Conservation (phyloP, 2,888 invertebrate genomes). For the Steinernema scapterisci region DNA sequence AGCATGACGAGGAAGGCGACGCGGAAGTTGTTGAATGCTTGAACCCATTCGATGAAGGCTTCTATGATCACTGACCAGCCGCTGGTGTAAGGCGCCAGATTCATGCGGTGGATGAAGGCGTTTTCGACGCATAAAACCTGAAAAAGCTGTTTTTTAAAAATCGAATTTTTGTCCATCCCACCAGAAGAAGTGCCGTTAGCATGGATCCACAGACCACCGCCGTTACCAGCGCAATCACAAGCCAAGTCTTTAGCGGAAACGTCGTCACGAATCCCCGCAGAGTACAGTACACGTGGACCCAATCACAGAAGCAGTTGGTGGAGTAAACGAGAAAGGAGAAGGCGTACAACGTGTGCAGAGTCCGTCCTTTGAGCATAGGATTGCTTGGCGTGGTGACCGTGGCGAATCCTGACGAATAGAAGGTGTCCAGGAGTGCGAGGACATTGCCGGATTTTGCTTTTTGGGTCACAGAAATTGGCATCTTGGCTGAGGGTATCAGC, state of each 20-base stretch:
- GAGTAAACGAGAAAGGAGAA: conserved; percentile 65
- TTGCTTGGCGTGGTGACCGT: conserved; percentile 54
- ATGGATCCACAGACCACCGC: conserved; percentile 57
- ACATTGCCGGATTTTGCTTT: conserved; percentile 52
- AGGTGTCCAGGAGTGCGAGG: conserved; percentile 60
- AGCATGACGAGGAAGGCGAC: conserved; percentile 65
- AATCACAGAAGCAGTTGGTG: conserved; percentile 58
- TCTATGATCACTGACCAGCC: conserved; percentile 64
- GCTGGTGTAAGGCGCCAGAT: conserved; percentile 63
- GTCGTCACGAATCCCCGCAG: conserved; percentile 62
- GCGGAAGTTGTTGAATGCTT: conserved; percentile 67
- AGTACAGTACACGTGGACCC: conserved; percentile 64
- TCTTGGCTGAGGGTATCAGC: background rate
- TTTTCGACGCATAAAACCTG: conserved; percentile 67
- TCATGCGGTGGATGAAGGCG: conserved; percentile 65
- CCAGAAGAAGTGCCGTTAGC: conserved; percentile 62
- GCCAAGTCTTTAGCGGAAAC: conserved; percentile 62
- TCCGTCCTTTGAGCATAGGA: conserved; percentile 47
- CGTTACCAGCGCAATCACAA: conserved; percentile 51
- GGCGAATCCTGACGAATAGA: conserved; percentile 65
- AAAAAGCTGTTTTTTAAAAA: background rate
- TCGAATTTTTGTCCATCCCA: conserved; percentile 24
- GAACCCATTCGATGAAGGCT: conserved; percentile 64
- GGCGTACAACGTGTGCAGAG: conserved; percentile 66
- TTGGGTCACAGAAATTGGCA: conserved; percentile 3